Evolutionary conservation across 2,888 invertebrate species (phyloP), one percentile per base, ranked within the genome.

Genomic region (Amiota mariae): DNA sequence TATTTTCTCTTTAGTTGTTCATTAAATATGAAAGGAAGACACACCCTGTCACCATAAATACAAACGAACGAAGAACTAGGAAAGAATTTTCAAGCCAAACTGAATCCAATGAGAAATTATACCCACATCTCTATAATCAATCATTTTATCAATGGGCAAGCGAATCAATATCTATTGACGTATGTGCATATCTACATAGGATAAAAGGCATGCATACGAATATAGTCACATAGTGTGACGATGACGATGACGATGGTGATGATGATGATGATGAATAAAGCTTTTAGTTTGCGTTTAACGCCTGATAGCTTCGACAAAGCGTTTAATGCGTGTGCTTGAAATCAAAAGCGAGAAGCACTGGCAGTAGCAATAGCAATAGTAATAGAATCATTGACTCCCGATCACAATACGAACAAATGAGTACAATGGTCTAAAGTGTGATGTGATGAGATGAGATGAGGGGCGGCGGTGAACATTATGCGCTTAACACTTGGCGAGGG

Each of bases 221-320:
- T 8, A 15, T 36, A 36, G 36, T 36, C 36, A 36, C 36, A 36
- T 36, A 36, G n/a, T 20, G 8, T 59, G n/a, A 59, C 12, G 59
- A 15, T 70, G 24, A 24, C 24, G 24, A 24, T 24, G 24, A 24
- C 3, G 24, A 24, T 24, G 24, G 3, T 24, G 24, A 24, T 24
- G 24, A 24, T 24, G 24, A 36, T 36, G 36, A 36, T 36, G 36
- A 36, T 36, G 36, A 36, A 36, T 36, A 36, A 76, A 84, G 85
- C 85, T 83, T 83, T 83, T 83, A 83, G 85, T 81, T 83, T 84
- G 83, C 81, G 85, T 82, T 83, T 84, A 83, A 83, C 85, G 85
- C 85, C 85, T 82, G 81, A 84, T 81, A 75, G 83, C 81, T 76
- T 83, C 77, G 78, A 76, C 77, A 84, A 84, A 84, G 82, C 81